Conservation (phyloP, 2,113 vertebrate species). For the Brachyistius frenatus region DNA sequence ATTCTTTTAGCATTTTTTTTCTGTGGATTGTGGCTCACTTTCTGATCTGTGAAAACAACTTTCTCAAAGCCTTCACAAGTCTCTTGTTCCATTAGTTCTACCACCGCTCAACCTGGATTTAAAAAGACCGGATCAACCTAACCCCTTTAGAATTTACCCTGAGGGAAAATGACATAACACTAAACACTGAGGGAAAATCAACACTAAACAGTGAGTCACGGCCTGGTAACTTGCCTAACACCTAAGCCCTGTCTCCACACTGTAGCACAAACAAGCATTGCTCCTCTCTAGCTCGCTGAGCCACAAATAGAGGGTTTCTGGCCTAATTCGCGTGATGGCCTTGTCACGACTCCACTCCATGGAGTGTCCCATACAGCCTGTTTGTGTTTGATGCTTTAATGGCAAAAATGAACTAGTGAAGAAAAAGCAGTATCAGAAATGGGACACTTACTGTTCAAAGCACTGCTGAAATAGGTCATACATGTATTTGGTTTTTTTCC, state of each 20-base stretch:
- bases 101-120: conserved; percentile 40
- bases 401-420: conserved; percentile 41
- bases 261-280: conserved; percentile 55
- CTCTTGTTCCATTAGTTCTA: conserved; percentile 35
- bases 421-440: conserved; percentile 24
- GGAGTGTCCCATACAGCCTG: conserved; percentile 6
- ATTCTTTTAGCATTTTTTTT: neutral
- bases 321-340: conserved; percentile 36
- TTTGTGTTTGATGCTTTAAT: conserved; percentile 47
- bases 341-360: conserved; percentile 60
- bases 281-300: conserved; percentile 54
- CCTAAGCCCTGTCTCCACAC: conserved; percentile 61
- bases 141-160: conserved; percentile 65
- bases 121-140: conserved; percentile 58
- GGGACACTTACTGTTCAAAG: conserved; percentile 13
- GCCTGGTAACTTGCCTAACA: conserved; percentile 73
- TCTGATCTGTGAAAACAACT: conserved; percentile 52
- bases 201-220: conserved; percentile 77
- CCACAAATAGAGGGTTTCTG: conserved; percentile 56
- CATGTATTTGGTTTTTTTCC: neutral
- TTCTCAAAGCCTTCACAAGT: conserved; percentile 42
- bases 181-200: conserved; percentile 58
- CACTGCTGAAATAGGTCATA: conserved; percentile 25
- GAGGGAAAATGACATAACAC: conserved; percentile 68
- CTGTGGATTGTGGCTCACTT: neutral